phyloP scores from a whole-genome alignment of 2,888 invertebrate genomes.

The Chrysomela aeneicollis region DNA sequence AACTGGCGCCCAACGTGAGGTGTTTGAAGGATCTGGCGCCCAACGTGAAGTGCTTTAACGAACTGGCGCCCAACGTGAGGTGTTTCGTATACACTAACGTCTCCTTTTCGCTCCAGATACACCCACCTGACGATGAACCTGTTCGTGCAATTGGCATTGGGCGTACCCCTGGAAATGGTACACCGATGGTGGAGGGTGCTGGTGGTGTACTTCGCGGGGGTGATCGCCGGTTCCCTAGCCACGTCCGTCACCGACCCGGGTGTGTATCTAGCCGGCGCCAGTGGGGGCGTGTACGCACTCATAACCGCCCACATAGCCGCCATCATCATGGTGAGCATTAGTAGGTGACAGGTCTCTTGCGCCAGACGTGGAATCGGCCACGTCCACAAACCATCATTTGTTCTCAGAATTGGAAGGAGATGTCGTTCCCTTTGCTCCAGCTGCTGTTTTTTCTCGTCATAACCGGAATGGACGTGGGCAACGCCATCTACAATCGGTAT shows the following conservation, averaged over 20 bases:
- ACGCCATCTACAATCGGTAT: conserved; percentile 89
- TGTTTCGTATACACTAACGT: too few species aligned
- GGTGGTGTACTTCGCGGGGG: conserved; percentile 83
- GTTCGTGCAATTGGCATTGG: conserved; percentile 89
- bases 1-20: not conserved
- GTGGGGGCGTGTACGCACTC: conserved; percentile 94
- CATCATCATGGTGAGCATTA: conserved; percentile 77
- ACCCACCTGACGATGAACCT: conserved; percentile 91
- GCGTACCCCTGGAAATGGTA: conserved; percentile 95
- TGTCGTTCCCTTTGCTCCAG: conserved; percentile 90
- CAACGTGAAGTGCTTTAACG: too few species aligned
- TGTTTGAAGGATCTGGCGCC: too few species aligned
- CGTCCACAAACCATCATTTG: conserved; percentile 12
- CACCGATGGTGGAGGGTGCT: conserved; percentile 94
- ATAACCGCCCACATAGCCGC: conserved; percentile 94
- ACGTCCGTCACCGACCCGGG: conserved; percentile 82
- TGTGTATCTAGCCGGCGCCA: conserved; percentile 90
- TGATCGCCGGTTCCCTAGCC: conserved; percentile 83
- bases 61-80: too few species aligned
- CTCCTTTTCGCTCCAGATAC: conserved; percentile 73
- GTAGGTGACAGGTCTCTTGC: too few species aligned
- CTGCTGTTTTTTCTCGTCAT: conserved; percentile 82
- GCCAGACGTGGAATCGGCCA: too few species aligned
- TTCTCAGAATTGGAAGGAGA: conserved; percentile 92
- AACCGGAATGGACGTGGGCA: conserved; percentile 82